Conservation (phyloP, 2,888 invertebrate species). For the Nymphalis c-album region DNA sequence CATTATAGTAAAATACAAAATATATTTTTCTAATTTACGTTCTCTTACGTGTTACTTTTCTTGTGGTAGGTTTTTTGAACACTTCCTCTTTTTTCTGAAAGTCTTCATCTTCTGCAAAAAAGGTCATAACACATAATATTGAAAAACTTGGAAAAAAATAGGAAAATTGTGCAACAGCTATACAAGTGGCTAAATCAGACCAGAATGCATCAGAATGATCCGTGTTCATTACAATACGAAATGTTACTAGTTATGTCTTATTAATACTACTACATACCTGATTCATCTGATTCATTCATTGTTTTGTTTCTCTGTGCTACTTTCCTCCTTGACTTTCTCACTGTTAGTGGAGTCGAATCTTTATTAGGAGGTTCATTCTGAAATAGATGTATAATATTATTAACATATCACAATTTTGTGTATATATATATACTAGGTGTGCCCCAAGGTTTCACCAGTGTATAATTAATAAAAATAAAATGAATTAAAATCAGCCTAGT, state of each 20-base stretch:
- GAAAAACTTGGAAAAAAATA: no score
- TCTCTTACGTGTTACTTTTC: constrained; percentile 64
- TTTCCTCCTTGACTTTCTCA: constrained; percentile 66
- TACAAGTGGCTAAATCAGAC: no score
- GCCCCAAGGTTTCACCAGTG: no score
- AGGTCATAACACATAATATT: neutral
- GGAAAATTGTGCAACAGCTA: no score
- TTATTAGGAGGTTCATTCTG: constrained; percentile 68
- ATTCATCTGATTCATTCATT: constrained; percentile 62
- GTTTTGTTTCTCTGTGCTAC: constrained; percentile 52
- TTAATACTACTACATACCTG: constrained; percentile 53
- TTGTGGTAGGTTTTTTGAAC: constrained; percentile 71
- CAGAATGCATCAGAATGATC: no score
- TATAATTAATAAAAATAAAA: no score
- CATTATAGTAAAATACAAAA: neutral
- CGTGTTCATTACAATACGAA: neutral
- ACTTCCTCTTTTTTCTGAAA: constrained; percentile 65
- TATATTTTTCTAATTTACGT: constrained; percentile 4
- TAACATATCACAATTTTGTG: no score
- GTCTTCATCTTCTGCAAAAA: constrained; percentile 67
- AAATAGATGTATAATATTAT: constrained; percentile 29
- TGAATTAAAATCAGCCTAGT: no score
- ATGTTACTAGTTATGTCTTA: neutral
- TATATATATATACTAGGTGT: no score
- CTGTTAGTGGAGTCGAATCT: constrained; percentile 57